Conservation (phyloP, 2,113 vertebrate species). For the Cyphomyrus discorhynchus region DNA sequence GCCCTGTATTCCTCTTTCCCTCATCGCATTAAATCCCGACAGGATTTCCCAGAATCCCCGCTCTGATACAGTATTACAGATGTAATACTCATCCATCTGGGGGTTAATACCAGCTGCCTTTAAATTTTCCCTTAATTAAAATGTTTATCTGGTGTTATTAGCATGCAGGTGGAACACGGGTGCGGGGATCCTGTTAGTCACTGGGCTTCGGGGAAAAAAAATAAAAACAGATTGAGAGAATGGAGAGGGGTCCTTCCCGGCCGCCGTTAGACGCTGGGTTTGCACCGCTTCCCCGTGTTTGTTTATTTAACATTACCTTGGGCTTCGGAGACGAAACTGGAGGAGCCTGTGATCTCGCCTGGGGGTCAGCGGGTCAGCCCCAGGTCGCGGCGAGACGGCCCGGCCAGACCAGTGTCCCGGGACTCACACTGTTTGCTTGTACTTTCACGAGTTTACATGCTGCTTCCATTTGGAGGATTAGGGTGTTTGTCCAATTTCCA, state of each 20-base stretch:
- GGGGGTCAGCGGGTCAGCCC: constrained; percentile 3
- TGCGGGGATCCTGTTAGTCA: not conserved
- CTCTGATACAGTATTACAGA: not conserved
- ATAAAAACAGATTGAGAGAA: not conserved
- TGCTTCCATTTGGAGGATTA: constrained; percentile 14
- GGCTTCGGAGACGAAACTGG: constrained; percentile 14
- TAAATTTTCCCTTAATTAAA: not conserved
- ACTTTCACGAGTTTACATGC: constrained; percentile 18
- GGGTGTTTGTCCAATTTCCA: constrained; percentile 7
- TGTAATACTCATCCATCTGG: not conserved
- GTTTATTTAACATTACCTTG: constrained; percentile 16
- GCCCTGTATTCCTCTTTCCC: not conserved
- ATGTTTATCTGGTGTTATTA: not conserved
- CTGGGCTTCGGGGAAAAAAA: not conserved
- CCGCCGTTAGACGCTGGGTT: not conserved
- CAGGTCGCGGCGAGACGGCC: not conserved
- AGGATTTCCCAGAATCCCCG: not conserved
- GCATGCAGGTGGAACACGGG: not conserved
- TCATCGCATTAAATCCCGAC: not conserved
- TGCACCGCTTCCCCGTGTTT: not conserved
- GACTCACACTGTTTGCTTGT: constrained; percentile 13
- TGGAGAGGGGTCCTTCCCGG: not conserved
- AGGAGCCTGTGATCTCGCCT: constrained; percentile 4
- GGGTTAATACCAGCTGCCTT: not conserved
- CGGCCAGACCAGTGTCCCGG: not conserved